phyloP scores from a whole-genome alignment of 2,888 invertebrate species.

The Apantesis nais region DNA sequence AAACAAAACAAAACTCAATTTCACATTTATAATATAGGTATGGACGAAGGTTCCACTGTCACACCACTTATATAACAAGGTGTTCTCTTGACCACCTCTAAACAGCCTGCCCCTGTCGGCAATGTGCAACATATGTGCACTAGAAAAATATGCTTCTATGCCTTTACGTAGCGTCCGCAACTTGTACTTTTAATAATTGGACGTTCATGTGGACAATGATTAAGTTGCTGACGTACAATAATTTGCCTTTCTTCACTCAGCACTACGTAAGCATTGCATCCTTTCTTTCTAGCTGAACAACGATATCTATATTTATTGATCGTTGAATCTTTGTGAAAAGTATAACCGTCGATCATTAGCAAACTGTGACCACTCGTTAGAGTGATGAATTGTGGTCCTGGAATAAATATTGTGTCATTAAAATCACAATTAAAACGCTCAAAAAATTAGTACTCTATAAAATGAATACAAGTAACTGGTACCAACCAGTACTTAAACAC shows the following conservation, averaged over 20 bases:
- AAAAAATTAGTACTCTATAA: too few relatives aligned
- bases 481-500: neutral
- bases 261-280: conserved; percentile 34
- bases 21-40: too few relatives aligned
- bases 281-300: conserved; percentile 32
- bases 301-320: conserved; percentile 30
- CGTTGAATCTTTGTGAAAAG: conserved; percentile 31
- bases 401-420: neutral
- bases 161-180: conserved; percentile 27
- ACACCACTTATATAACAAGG: too few relatives aligned
- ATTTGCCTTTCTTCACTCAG: conserved; percentile 23
- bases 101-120: too few relatives aligned
- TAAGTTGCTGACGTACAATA: conserved; percentile 22
- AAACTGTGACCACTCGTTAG: conserved; percentile 14
- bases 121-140: neutral
- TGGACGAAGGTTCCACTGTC: neutral
- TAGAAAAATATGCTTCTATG: neutral
- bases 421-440: neutral
- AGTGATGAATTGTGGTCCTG: conserved; percentile 18
- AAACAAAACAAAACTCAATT: too few relatives aligned
- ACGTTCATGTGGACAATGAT: conserved; percentile 25
- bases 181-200: conserved; percentile 21
- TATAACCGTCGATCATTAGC: conserved; percentile 34
- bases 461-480: neutral
- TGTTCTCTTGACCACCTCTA: too few relatives aligned